These are phyloP conservation scores for Drosophila bunnanda DNA, from an alignment of 2,888 invertebrate species.

Conservation along the genomic window DNA sequence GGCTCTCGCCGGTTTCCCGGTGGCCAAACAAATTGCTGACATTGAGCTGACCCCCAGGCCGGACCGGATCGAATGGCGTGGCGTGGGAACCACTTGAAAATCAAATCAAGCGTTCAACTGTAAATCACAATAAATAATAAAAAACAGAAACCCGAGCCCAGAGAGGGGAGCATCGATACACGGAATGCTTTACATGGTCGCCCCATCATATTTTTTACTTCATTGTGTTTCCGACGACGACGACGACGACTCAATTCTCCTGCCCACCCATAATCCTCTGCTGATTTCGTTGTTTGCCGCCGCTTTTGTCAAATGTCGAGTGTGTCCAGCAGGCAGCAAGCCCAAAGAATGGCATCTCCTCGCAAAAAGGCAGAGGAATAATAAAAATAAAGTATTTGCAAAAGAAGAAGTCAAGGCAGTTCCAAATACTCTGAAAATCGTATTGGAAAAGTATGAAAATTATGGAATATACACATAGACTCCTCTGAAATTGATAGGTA, in stretches of 20 bases:
- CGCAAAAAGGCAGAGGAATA: conserved; percentile 15
- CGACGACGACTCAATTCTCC: conserved; percentile 27
- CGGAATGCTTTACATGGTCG: conserved; percentile 44
- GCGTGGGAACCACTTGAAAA: conserved; percentile 82
- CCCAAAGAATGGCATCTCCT: background rate
- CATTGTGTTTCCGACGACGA: conserved; percentile 72
- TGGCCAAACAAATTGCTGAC: conserved; percentile 54
- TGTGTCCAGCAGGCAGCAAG: conserved; percentile 58
- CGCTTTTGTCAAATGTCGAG: conserved; percentile 72
- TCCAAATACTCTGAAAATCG: background rate
- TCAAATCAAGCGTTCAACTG: conserved; percentile 84
- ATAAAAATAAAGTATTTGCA: conserved; percentile 12
- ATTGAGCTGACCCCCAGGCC: conserved; percentile 38
- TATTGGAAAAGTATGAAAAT: background rate
- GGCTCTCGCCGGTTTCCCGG: conserved; percentile 25
- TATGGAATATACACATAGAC: background rate
- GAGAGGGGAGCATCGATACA: conserved; percentile 33
- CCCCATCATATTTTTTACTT: conserved; percentile 77
- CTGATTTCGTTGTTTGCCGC: conserved; percentile 30
- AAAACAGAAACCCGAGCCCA: conserved; percentile 30
- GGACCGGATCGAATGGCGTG: conserved; percentile 21
- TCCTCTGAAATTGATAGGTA: no score
- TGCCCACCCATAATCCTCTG: background rate
- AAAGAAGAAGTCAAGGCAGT: background rate
- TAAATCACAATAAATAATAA: conserved; percentile 84